Evolutionary conservation across 64 coral and sea anemone species (phyloP).

Genomic region (Acropora tenuis): DNA sequence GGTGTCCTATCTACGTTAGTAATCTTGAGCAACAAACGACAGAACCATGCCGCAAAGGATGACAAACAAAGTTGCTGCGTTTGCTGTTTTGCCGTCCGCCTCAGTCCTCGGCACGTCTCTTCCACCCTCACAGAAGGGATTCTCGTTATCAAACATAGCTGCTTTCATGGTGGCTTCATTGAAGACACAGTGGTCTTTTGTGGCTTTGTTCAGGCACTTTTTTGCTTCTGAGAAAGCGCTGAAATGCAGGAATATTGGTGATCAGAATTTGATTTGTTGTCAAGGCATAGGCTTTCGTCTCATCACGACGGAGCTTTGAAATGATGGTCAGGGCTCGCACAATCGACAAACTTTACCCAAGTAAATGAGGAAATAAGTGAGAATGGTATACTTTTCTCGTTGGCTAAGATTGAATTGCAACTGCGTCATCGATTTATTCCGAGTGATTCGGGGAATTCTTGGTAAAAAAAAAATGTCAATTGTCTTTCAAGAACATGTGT

Average conservation of each 20-base stretch:
- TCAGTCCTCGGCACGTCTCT: neutral
- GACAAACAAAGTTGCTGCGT: neutral
- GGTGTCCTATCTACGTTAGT: neutral
- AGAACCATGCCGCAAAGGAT: neutral
- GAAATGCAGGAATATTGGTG: neutral
- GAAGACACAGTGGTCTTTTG: neutral
- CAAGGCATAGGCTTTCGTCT: too few species aligned
- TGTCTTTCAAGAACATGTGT: too few species aligned
- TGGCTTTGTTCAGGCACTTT: conserved; percentile 6
- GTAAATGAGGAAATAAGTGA: too few species aligned
- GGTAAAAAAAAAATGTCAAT: too few species aligned
- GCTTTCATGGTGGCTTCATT: neutral
- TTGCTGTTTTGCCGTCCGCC: neutral
- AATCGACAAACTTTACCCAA: too few species aligned
- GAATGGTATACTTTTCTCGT: too few species aligned
- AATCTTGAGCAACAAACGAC: neutral
- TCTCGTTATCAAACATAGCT: conserved; percentile 9
- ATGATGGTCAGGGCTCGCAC: too few species aligned
- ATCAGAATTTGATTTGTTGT: neutral
- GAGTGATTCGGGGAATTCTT: too few species aligned
- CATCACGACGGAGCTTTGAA: too few species aligned
- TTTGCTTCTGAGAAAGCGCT: conserved; percentile 23
- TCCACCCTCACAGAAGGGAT: conserved; percentile 32
- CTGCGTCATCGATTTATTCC: too few species aligned
- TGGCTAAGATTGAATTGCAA: too few species aligned